These are phyloP conservation scores for Trachymyrmex cornetzi DNA, from an alignment of 1,140 invertebrate genomes.

Conservation along the genomic window DNA sequence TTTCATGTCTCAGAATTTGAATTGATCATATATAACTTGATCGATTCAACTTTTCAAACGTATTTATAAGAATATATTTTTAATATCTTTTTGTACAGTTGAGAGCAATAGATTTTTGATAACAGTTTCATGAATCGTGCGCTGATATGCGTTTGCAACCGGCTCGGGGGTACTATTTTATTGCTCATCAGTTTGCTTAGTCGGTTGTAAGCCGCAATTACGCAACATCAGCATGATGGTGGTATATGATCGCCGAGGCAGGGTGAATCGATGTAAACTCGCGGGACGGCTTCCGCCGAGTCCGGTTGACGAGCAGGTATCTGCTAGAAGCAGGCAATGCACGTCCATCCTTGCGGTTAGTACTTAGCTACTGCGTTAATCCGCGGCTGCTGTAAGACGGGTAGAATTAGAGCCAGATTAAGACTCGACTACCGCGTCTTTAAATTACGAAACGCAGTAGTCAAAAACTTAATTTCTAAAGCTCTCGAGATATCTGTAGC, in stretches of 20 bases:
- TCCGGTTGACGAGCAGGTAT: slow-evolving; percentile 62
- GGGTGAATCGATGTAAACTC: slow-evolving; percentile 73
- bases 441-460: slow-evolving; percentile 1
- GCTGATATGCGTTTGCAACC: slow-evolving; percentile 2
- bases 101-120: slow-evolving; percentile 30
- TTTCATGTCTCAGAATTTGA: no score
- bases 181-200: slow-evolving; percentile 70
- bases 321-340: slow-evolving; percentile 43
- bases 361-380: slow-evolving; percentile 66
- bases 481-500: neutral
- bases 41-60: neutral
- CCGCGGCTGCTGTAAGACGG: slow-evolving; percentile 65
- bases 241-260: slow-evolving; percentile 50
- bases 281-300: slow-evolving; percentile 58
- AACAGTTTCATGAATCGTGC: slow-evolving; percentile 35
- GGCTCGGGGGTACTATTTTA: slow-evolving; percentile 63
- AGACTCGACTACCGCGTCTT: slow-evolving; percentile 33
- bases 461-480: slow-evolving; percentile 29
- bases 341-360: slow-evolving; percentile 33
- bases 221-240: slow-evolving; percentile 66
- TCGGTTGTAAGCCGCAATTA: slow-evolving; percentile 72
- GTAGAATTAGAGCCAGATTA: slow-evolving; percentile 66
- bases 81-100: neutral
- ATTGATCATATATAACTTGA: neutral
- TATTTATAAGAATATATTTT: neutral